A percentile compares a stretch with the other conserved stretches of the same genome.
Evolutionary conservation across 2,797 vertebrate genomes (phyloP).

Genomic region (Sebastes jordani): DNA sequence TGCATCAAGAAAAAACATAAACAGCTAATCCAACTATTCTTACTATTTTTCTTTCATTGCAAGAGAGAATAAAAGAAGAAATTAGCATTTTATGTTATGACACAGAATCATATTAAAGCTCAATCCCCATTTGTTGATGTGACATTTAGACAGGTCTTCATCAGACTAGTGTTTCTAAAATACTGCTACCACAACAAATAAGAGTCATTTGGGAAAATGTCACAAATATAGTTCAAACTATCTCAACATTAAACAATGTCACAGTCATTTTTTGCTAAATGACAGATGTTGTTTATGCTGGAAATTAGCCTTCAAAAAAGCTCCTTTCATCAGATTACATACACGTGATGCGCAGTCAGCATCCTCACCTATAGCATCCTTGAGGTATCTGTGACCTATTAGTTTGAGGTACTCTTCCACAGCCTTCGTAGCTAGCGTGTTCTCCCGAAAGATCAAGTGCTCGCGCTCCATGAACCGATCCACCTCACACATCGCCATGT

Average conservation of each 20-base stretch:
- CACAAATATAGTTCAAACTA: neutral
- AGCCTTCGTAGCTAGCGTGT: slow-evolving; percentile 98
- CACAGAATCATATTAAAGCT: neutral
- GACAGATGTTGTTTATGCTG: neutral
- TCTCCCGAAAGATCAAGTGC: slow-evolving; percentile 97
- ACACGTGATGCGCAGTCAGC: neutral
- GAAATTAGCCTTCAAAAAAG: neutral
- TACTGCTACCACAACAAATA: neutral
- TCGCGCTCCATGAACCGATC: slow-evolving; percentile 97
- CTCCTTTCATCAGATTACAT: neutral
- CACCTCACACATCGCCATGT: slow-evolving; percentile 98
- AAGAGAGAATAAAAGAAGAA: neutral
- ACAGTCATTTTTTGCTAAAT: neutral
- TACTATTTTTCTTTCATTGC: neutral
- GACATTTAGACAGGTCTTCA: neutral
- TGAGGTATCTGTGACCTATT: slow-evolving; percentile 98
- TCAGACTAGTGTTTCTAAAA: neutral
- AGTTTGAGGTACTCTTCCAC: slow-evolving; percentile 99
- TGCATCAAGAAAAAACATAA: neutral
- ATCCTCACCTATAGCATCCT: slow-evolving; percentile 94
- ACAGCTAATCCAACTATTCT: neutral
- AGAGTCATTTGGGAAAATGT: neutral
- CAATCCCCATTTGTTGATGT: neutral
- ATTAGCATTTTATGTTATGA: neutral
- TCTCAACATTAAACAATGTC: neutral